Evolutionary conservation across 2,113 vertebrate species (phyloP), one percentile per base, ranked within the genome.

Genomic region (Thryonomys swinderianus): DNA sequence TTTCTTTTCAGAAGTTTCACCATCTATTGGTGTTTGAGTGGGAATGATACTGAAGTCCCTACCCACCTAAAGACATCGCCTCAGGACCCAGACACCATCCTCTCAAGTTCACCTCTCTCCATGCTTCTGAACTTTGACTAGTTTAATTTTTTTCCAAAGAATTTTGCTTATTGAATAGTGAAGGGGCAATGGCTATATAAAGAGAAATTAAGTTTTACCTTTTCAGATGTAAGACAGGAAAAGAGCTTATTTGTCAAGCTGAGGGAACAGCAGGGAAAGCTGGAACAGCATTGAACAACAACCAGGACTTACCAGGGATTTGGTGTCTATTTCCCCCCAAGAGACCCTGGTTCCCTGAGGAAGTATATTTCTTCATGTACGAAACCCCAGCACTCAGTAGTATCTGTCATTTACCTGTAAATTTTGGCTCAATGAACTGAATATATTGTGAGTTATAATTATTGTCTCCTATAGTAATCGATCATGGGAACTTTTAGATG

Each of bases 361-460:
- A n/a, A 84, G 20, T 81, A 3, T 20, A 34, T 64, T 96, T 86
- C 85, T 85, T 96, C 30, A 23, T 27, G 17, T 17, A 48, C 88
- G 45, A 21, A 3, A 32, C 69, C 9, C 69, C 42, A 83, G 18
- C 13, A 30, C 14, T 48, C 25, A n/a, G 45, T 13, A 57, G 55
- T 37, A 59, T 14, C 51, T 62, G 21, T 51, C 66, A 83, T 61
- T 83, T 84, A 14, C 74, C 27, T 76, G 23, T 61, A 82, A 57
- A 80, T 64, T 83, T 11, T 82, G 34, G 18, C 17, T 79, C 42
- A 27, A 74, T 79, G 67, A 73, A 74, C 30, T 82, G 61, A 81
- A 59, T 42, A 5, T 16, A 27, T 59, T 59, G 1, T 79, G 13
- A 18, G n/a, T 88, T 79, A n/a, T 84, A 91, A 45, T 69, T 91